Percentiles rank a stretch among this genome's conserved stretches.
These are phyloP conservation scores for Romanomermis culicivorax DNA, from an alignment of 2,888 invertebrate species.

Conservation along the genomic window DNA sequence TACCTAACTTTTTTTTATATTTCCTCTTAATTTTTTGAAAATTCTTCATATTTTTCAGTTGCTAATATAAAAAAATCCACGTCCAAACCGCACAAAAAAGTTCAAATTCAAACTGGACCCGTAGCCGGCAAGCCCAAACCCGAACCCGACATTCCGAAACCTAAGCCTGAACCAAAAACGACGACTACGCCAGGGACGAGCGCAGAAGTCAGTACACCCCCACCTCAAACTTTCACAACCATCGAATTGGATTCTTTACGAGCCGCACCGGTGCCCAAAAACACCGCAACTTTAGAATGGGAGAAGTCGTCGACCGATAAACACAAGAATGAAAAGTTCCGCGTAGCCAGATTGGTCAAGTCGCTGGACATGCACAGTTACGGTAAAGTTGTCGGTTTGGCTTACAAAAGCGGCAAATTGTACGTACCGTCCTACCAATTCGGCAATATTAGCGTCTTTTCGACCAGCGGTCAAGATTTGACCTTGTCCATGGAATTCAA, in stretches of 20 bases:
- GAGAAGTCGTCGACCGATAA: not conserved
- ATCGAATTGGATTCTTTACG: not conserved
- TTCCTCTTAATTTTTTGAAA: no score
- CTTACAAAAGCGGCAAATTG: slow-evolving; percentile 3
- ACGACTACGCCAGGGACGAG: not conserved
- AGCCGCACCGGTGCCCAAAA: not conserved
- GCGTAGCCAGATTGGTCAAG: not conserved
- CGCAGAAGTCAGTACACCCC: no score
- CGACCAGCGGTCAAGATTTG: slow-evolving; percentile 4
- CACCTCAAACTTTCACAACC: no score
- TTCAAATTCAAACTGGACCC: not conserved
- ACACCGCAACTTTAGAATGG: not conserved
- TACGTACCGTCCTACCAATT: slow-evolving; percentile 9
- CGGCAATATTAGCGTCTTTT: slow-evolving; percentile 12
- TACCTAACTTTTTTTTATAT: no score
- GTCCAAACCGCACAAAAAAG: no score
- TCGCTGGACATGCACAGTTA: not conserved
- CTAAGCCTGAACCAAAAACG: not conserved
- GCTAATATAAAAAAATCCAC: no score
- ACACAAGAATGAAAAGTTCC: not conserved
- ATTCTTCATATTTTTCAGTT: no score
- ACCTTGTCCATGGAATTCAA: slow-evolving; percentile 1
- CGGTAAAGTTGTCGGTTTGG: slow-evolving; percentile 11
- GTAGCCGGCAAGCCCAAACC: not conserved
- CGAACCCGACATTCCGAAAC: not conserved